Percentiles rank a stretch among this genome's conserved stretches.
These are phyloP conservation scores for Neopelma chrysocephalum DNA, from an alignment of 2,797 vertebrate species.

Conservation along the genomic window DNA sequence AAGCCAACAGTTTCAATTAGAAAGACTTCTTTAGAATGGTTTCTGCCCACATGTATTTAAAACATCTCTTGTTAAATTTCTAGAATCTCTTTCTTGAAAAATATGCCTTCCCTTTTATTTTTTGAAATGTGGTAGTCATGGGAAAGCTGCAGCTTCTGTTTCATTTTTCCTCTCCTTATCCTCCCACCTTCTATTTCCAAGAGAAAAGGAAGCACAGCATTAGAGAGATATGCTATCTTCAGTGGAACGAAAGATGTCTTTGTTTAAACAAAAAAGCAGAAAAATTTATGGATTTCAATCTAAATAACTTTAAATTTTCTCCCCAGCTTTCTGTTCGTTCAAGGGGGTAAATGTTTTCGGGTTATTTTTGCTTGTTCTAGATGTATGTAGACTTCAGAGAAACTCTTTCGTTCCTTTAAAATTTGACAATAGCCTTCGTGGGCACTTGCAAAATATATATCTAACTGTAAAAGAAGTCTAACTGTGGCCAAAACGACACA, in stretches of 20 bases:
- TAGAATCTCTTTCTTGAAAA: neutral
- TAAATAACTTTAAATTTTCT: neutral
- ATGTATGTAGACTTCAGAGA: neutral
- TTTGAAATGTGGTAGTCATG: neutral
- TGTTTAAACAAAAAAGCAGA: neutral
- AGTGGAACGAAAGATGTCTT: neutral
- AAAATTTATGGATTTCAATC: neutral
- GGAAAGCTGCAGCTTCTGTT: neutral
- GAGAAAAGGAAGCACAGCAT: neutral
- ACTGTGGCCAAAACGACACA: neutral
- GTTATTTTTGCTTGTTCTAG: neutral
- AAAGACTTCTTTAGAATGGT: neutral
- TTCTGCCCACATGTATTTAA: neutral
- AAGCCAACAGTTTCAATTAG: neutral
- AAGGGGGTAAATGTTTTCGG: too few species aligned
- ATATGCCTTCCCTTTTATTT: neutral
- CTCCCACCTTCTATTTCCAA: neutral
- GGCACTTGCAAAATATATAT: neutral
- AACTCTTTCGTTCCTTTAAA: neutral
- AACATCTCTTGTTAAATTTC: neutral
- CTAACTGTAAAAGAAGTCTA: neutral
- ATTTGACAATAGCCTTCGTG: neutral
- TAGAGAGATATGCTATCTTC: neutral
- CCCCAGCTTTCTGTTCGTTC: neutral
- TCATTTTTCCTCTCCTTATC: neutral